Evolutionary conservation across 2,888 invertebrate genomes (phyloP).

Genomic region (Teleiodes luculella): DNA sequence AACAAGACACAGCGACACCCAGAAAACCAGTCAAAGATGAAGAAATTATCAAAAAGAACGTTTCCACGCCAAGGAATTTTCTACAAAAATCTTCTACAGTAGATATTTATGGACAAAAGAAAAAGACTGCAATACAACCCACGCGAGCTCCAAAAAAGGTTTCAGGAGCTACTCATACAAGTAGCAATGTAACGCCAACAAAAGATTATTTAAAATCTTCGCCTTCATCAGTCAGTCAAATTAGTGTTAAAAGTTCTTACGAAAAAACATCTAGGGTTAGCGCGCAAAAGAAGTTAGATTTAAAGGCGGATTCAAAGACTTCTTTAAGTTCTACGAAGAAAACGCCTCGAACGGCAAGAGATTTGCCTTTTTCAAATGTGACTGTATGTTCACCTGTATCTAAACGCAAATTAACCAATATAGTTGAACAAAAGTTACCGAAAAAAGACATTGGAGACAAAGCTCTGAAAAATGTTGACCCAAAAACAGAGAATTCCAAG

Average conservation of each 20-base stretch:
- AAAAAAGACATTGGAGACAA: neutral
- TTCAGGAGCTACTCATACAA: slow-evolving; percentile 25
- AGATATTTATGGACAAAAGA: slow-evolving; percentile 59
- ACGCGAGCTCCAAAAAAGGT: slow-evolving; percentile 48
- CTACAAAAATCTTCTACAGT: slow-evolving; percentile 48
- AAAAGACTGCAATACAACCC: slow-evolving; percentile 29
- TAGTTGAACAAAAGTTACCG: neutral
- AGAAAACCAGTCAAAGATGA: slow-evolving; percentile 1
- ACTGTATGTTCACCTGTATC: slow-evolving; percentile 58
- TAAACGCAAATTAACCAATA: slow-evolving; percentile 38
- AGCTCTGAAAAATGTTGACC: neutral
- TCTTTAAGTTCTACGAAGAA: slow-evolving; percentile 27
- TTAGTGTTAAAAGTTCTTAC: slow-evolving; percentile 22
- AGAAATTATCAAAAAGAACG: slow-evolving; percentile 50
- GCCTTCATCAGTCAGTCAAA: slow-evolving; percentile 44
- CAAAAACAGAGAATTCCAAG: slow-evolving; percentile 13
- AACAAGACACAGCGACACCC: neutral
- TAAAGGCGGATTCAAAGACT: slow-evolving; percentile 18
- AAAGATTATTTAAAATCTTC: slow-evolving; percentile 53
- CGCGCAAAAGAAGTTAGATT: slow-evolving; percentile 26
- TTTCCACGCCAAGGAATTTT: slow-evolving; percentile 51
- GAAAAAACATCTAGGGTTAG: slow-evolving; percentile 13
- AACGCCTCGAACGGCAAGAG: slow-evolving; percentile 29
- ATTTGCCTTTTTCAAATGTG: slow-evolving; percentile 42
- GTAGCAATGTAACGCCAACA: slow-evolving; percentile 48